Base-by-base conservation (phyloP, 2,113 vertebrate genomes). In the Pelmatolapia mariae region DNA sequence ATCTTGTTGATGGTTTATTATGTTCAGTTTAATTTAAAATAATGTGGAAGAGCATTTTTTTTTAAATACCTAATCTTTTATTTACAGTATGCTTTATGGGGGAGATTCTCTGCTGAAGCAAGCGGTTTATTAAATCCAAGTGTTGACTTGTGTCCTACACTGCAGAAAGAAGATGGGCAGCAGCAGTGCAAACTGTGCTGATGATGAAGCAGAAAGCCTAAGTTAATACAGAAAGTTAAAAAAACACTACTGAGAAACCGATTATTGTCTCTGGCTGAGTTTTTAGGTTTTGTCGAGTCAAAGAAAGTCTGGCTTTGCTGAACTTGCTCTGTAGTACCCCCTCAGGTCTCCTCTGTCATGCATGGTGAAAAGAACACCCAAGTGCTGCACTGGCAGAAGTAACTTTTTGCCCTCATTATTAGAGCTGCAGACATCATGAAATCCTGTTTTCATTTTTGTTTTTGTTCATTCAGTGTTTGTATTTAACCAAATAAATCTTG, bases 401-500 rank as follows among this genome's bases (percentile, higher is more conserved):
- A 71, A 71, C 66, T 43, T 40, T 43, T 22, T 71, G 36, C 22
- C n/a, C n/a, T 43, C 16, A 9, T 71, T 71, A 71, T 71, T 5
- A 71, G 0, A 10, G 66, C 12, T 43, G n/a, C 36, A 10, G 36
- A 22, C 33, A 36, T 24, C n/a, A 40, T 6, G 12, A 71, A 43
- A 71, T 26, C 38, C 38, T 43, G 12, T 16, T 71, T 43, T 71
- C 22, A 24, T 71, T 43, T 71, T 71, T 1, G 1, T 6, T 16
- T 71, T 24, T 43, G 1, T 52, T 18, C 5, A 52, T 52, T 71
- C 40, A 43, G 22, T n/a, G 5, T 71, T 71, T 16, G 8, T 0
- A 43, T 15, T 24, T 16, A 73, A 71, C 8, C 66, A 71, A 71
- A 43, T 71, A 43, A 73, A 10, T 26, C 1, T 71, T 26, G 13